Percentiles rank a stretch among this genome's conserved stretches.
These are phyloP conservation scores for Antigone vipio DNA, from an alignment of 2,113 vertebrate genomes.

Conservation along the genomic window DNA sequence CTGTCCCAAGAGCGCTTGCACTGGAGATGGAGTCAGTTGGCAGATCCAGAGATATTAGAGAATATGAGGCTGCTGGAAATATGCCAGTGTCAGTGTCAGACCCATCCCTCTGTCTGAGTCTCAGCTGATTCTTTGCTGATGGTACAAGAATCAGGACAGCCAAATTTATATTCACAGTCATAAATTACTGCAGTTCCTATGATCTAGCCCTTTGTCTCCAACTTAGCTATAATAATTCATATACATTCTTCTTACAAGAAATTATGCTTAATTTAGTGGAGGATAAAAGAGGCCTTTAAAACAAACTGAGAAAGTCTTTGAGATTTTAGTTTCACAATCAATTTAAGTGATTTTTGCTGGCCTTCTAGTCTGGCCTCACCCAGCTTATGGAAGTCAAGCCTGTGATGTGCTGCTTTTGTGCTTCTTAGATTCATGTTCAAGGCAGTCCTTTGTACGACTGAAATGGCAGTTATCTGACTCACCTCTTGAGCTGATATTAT, in stretches of 20 bases:
- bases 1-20: not conserved
- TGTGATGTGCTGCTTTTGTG: conserved; percentile 31
- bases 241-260: not conserved
- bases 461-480: not conserved
- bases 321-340: not conserved
- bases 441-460: not conserved
- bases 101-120: not conserved
- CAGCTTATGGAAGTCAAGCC: not conserved
- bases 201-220: not conserved
- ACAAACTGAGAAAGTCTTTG: not conserved
- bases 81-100: not conserved
- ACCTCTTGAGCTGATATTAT: not conserved
- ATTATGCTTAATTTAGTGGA: not conserved
- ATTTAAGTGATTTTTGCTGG: not conserved
- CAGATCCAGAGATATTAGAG: not conserved
- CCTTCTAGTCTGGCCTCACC: not conserved
- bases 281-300: not conserved
- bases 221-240: not conserved
- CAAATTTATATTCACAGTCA: not conserved
- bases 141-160: not conserved
- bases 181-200: not conserved
- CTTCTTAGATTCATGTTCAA: not conserved
- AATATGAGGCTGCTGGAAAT: not conserved
- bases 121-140: not conserved
- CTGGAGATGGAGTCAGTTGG: not conserved